phyloP scores from a whole-genome alignment of 2,888 invertebrate genomes.

The Ennomos erosarius region DNA sequence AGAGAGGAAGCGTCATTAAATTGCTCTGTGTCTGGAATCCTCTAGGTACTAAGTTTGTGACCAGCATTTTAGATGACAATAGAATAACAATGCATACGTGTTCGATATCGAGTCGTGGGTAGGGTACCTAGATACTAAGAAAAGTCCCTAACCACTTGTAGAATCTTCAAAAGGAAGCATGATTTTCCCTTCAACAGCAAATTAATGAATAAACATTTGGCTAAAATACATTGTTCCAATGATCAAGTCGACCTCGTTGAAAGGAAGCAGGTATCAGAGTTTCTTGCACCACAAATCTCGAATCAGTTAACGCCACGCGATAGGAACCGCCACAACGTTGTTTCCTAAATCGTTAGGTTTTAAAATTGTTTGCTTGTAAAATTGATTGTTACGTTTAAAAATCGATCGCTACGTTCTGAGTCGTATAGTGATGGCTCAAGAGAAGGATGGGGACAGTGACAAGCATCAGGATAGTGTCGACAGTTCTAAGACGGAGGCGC shows the following conservation, averaged over 20 bases:
- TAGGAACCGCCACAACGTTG: constrained; percentile 21
- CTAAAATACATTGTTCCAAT: constrained; percentile 25
- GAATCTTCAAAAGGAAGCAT: constrained; percentile 5
- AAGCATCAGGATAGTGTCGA: constrained; percentile 56
- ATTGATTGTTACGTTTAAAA: not conserved
- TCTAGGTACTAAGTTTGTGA: too few relatives aligned
- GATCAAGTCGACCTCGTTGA: constrained; percentile 55
- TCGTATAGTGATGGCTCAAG: constrained; percentile 55
- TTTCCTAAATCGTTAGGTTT: not conserved
- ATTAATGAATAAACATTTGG: not conserved
- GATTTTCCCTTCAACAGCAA: constrained; percentile 12
- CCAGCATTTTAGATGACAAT: too few relatives aligned
- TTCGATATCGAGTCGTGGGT: too few relatives aligned
- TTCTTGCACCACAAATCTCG: constrained; percentile 40
- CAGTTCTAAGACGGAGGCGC: constrained; percentile 55
- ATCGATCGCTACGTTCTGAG: constrained; percentile 38
- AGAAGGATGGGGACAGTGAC: constrained; percentile 46
- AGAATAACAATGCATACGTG: too few relatives aligned
- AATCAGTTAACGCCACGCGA: constrained; percentile 56
- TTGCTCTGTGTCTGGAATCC: too few relatives aligned
- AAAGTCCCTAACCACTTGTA: too few relatives aligned
- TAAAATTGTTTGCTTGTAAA: not conserved
- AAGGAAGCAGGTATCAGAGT: constrained; percentile 62
- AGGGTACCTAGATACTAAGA: too few relatives aligned
- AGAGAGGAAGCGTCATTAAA: too few relatives aligned